phyloP scores from a whole-genome alignment of 2,888 invertebrate genomes.

The Lycocerus yunnanus region DNA sequence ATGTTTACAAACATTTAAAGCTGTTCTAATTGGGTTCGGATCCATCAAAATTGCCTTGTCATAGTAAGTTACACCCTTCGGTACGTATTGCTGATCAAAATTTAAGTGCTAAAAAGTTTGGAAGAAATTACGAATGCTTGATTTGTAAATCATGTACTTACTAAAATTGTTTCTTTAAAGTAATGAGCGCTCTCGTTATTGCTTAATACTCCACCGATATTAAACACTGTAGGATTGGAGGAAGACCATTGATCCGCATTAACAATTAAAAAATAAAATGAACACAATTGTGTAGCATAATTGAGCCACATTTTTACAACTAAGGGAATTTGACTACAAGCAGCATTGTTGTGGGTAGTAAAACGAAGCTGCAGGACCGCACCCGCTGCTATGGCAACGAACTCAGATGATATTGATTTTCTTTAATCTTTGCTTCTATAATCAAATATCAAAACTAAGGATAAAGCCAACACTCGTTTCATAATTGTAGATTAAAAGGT shows the following conservation, averaged over 20 bases:
- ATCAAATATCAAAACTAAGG: not conserved
- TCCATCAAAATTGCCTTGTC: conserved; percentile 92
- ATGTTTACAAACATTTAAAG: conserved; percentile 89
- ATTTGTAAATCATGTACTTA: conserved; percentile 59
- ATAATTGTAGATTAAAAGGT: not conserved
- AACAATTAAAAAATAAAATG: conserved; percentile 7
- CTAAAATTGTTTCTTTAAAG: conserved; percentile 83
- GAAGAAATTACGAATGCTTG: not conserved
- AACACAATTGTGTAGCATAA: not conserved
- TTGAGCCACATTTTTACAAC: not conserved
- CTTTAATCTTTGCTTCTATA: not conserved
- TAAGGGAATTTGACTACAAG: not conserved
- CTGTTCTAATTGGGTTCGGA: conserved; percentile 93
- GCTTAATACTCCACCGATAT: conserved; percentile 91
- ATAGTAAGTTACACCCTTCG: conserved; percentile 83
- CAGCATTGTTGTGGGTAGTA: not conserved
- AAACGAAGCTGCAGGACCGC: conserved; percentile 34
- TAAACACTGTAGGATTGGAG: conserved; percentile 63
- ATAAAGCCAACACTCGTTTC: not conserved
- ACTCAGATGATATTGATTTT: conserved; percentile 43
- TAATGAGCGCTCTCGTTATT: conserved; percentile 78
- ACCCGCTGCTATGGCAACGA: conserved; percentile 39
- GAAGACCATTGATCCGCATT: conserved; percentile 41
- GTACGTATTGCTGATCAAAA: conserved; percentile 81
- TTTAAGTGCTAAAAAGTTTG: conserved; percentile 74